Conservation (phyloP, 2,797 vertebrate species). For the Morelia viridis region DNA sequence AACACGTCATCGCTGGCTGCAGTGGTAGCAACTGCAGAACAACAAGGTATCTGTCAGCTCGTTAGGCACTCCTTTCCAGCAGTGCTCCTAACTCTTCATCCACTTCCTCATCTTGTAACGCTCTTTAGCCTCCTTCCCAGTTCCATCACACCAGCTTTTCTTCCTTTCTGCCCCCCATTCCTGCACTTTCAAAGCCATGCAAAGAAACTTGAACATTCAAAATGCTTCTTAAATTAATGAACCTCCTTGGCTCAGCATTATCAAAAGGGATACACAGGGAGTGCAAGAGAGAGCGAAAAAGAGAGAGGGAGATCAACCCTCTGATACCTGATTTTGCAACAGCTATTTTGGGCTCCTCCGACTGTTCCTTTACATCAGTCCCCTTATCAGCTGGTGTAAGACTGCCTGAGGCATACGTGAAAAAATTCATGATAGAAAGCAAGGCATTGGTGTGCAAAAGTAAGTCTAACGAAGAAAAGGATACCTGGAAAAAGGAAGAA, state of each 20-base stretch:
- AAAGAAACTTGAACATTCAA: neutral
- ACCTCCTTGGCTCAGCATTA: neutral
- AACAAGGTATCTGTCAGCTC: neutral
- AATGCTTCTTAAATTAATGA: neutral
- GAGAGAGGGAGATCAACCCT: neutral
- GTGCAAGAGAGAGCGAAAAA: neutral
- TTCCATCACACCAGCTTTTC: too few relatives aligned
- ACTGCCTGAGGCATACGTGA: constrained; percentile 75
- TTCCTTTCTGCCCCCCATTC: neutral
- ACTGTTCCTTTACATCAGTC: constrained; percentile 55
- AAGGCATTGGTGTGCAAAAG: constrained; percentile 91
- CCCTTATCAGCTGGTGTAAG: constrained; percentile 68
- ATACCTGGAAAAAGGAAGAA: constrained; percentile 75
- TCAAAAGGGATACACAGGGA: neutral
- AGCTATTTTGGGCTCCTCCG: constrained; percentile 71
- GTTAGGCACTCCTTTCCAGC: neutral
- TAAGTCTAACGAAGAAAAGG: constrained; percentile 87
- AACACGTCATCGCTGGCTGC: constrained; percentile 70
- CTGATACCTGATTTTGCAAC: constrained; percentile 76
- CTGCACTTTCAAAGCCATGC: neutral
- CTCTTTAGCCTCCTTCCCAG: neutral
- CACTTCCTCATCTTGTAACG: neutral
- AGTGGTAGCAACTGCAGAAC: constrained; percentile 64
- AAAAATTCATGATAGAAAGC: constrained; percentile 87
- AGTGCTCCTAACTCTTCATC: neutral